Percentiles rank a stretch among this genome's conserved stretches.
Conservation (phyloP, 2,888 invertebrate genomes). For the Brachylomia viminalis region DNA sequence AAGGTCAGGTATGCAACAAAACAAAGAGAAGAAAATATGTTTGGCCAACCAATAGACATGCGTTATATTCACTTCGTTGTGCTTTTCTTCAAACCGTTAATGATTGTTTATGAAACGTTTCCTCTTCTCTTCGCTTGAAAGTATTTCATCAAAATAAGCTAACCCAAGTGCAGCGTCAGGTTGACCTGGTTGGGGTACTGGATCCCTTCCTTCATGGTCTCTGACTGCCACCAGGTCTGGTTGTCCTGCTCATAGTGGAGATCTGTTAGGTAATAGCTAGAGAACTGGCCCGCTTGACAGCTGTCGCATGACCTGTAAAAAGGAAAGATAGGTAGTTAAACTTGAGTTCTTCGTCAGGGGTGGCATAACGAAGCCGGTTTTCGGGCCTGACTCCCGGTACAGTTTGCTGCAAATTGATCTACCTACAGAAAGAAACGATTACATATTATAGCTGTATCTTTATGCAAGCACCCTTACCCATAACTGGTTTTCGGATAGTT, state of each 20-base stretch:
- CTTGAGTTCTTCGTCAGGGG: neutral
- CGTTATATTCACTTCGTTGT: neutral
- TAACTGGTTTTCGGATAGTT: neutral
- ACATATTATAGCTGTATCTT: no score
- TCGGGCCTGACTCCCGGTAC: neutral
- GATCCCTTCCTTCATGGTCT: constrained; percentile 98
- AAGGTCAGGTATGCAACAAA: neutral
- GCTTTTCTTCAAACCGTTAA: neutral
- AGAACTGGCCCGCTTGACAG: constrained; percentile 92
- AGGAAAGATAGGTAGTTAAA: neutral
- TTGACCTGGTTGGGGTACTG: constrained; percentile 98
- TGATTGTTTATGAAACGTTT: neutral
- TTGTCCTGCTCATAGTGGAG: constrained; percentile 97
- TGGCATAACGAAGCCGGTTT: neutral
- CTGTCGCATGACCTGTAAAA: constrained; percentile 94
- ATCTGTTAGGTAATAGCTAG: constrained; percentile 95
- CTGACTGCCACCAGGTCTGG: constrained; percentile 99
- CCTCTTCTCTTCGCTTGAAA: neutral
- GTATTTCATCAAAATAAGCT: constrained; percentile 56
- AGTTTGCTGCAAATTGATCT: neutral
- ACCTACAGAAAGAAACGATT: neutral
- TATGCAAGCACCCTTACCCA: neutral
- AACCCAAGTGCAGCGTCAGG: constrained; percentile 96
- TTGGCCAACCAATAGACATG: no score
- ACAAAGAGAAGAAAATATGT: neutral